These are phyloP conservation scores for Cinclus cinclus DNA, from an alignment of 2,113 vertebrate genomes.

Conservation along the genomic window DNA sequence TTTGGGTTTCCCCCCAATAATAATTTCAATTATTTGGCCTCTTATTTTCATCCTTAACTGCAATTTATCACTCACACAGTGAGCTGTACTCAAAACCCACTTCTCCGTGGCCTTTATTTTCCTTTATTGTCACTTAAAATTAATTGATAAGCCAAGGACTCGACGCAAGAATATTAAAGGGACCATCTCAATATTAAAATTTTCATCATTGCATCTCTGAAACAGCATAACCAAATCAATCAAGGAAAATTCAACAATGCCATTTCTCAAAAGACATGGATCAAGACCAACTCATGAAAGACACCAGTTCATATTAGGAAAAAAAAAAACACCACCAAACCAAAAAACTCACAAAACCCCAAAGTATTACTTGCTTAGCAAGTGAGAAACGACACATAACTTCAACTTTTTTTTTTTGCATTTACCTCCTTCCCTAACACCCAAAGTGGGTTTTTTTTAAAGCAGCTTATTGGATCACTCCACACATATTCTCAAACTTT, in stretches of 20 bases:
- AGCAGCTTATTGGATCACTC: background rate
- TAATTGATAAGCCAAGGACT: background rate
- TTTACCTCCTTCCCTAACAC: background rate
- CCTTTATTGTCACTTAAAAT: background rate
- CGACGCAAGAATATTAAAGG: background rate
- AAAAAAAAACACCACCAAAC: background rate
- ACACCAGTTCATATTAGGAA: background rate
- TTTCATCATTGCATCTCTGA: background rate
- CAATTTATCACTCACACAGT: background rate
- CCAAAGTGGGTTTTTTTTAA: background rate
- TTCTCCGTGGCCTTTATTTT: background rate
- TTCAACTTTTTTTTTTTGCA: background rate
- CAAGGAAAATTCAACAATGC: background rate
- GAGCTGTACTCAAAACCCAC: background rate
- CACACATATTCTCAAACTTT: background rate
- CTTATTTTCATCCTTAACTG: background rate
- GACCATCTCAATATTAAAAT: background rate
- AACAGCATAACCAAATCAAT: background rate
- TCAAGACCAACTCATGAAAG: background rate
- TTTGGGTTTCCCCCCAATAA: background rate
- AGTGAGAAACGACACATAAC: background rate
- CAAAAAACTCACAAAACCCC: background rate
- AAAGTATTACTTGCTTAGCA: background rate
- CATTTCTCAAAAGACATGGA: background rate
- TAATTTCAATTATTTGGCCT: background rate